Conservation (phyloP, 1,140 invertebrate species). For the Anoplophora glabripennis region DNA sequence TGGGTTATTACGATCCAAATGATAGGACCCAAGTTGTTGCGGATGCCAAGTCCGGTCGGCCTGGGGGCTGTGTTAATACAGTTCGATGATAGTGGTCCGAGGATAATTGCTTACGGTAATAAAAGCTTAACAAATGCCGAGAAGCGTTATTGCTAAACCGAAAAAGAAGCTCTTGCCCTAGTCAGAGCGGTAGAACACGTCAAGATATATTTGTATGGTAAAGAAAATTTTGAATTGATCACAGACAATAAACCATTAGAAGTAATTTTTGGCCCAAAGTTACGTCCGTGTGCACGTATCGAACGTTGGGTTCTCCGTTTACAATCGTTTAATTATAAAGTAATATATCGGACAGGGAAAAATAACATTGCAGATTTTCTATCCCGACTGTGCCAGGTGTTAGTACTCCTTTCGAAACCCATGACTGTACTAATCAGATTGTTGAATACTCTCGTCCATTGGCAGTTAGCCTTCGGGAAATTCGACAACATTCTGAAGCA, state of each 20-base stretch:
- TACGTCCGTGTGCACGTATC: background rate
- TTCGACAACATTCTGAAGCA: background rate
- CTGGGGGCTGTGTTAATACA: constrained; percentile 41
- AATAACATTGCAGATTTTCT: too few relatives aligned
- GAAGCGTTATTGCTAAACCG: constrained; percentile 3
- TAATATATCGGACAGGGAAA: too few relatives aligned
- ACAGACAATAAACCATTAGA: constrained; percentile 17
- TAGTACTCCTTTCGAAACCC: too few relatives aligned
- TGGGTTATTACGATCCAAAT: constrained; percentile 49
- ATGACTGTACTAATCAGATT: too few relatives aligned
- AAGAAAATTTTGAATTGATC: background rate
- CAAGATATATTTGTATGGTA: background rate
- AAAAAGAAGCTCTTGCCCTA: background rate
- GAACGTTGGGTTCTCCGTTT: background rate
- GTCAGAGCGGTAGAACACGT: background rate
- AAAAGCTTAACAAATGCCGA: too few relatives aligned
- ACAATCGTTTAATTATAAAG: background rate
- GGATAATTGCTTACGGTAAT: constrained; percentile 2
- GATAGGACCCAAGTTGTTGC: constrained; percentile 44
- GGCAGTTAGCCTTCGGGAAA: background rate
- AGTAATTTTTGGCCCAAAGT: constrained; percentile 3
- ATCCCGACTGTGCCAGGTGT: too few relatives aligned
- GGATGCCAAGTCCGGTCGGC: constrained; percentile 49
- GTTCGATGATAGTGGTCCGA: background rate
- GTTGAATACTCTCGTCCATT: background rate